phyloP scores from a whole-genome alignment of 2,888 invertebrate species.

The Cheilosia urbana region DNA sequence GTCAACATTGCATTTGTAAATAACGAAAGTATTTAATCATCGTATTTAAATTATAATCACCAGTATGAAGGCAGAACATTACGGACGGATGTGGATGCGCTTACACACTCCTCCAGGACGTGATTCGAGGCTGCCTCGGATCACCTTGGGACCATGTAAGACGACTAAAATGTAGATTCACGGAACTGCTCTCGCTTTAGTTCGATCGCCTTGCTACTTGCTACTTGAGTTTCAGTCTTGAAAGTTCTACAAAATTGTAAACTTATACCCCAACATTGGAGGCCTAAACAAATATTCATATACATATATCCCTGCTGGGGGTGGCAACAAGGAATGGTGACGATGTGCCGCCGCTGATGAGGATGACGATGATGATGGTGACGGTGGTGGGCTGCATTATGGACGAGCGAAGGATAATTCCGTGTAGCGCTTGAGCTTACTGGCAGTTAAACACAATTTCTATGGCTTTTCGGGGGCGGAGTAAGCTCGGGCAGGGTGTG shows the following conservation, averaged over 20 bases:
- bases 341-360: background rate
- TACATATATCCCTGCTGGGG: conserved; percentile 27
- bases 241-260: conserved; percentile 47
- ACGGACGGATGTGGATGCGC: conserved; percentile 50
- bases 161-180: conserved; percentile 32
- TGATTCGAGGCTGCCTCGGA: conserved; percentile 12
- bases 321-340: background rate
- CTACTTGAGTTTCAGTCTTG: background rate
- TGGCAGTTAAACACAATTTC: conserved; percentile 57
- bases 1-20: conserved; percentile 68
- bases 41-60: conserved; percentile 72
- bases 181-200: background rate
- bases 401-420: conserved; percentile 35
- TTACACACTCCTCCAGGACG: conserved; percentile 28
- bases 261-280: conserved; percentile 34
- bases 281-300: conserved; percentile 59
- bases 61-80: conserved; percentile 51
- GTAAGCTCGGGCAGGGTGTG: background rate
- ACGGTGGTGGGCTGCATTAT: conserved; percentile 4
- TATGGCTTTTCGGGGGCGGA: conserved; percentile 26
- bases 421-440: background rate
- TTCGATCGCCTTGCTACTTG: conserved; percentile 23
- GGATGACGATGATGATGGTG: background rate
- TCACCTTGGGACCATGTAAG: conserved; percentile 33
- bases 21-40: conserved; percentile 74